Conservation (phyloP, 2,888 invertebrate genomes). For the Dendrolimus pini region DNA sequence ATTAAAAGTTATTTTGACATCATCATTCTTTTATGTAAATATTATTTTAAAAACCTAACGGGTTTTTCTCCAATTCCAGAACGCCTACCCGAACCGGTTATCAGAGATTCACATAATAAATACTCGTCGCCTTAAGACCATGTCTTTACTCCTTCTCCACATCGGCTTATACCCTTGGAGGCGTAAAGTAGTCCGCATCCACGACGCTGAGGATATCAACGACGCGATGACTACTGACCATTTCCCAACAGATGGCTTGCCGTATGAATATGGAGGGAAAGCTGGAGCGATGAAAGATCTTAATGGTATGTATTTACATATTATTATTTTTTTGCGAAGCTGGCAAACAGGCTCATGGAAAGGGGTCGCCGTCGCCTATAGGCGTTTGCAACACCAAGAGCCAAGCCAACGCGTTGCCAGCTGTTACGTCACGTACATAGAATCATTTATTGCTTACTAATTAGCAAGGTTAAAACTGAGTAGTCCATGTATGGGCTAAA, state of each 20-base stretch:
- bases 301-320: slow-evolving; percentile 73
- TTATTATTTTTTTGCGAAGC: neutral
- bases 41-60: no score
- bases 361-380: no score
- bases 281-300: slow-evolving; percentile 84
- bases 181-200: slow-evolving; percentile 53
- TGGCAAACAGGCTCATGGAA: no score
- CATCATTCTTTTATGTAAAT: no score
- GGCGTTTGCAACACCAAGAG: no score
- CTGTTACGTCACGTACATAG: no score
- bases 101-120: slow-evolving; percentile 90
- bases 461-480: no score
- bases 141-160: slow-evolving; percentile 76
- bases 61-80: slow-evolving; percentile 70
- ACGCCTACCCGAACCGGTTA: slow-evolving; percentile 88
- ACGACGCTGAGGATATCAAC: slow-evolving; percentile 47
- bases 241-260: slow-evolving; percentile 84
- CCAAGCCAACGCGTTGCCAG: no score
- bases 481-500: no score
- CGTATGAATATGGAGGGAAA: slow-evolving; percentile 88
- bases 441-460: no score
- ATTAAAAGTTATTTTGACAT: neutral
- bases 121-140: slow-evolving; percentile 82
- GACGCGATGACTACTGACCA: slow-evolving; percentile 71
- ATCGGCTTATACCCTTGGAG: slow-evolving; percentile 64